Base-by-base conservation (phyloP, 2,888 invertebrate genomes). In the Limenitis camilla region DNA sequence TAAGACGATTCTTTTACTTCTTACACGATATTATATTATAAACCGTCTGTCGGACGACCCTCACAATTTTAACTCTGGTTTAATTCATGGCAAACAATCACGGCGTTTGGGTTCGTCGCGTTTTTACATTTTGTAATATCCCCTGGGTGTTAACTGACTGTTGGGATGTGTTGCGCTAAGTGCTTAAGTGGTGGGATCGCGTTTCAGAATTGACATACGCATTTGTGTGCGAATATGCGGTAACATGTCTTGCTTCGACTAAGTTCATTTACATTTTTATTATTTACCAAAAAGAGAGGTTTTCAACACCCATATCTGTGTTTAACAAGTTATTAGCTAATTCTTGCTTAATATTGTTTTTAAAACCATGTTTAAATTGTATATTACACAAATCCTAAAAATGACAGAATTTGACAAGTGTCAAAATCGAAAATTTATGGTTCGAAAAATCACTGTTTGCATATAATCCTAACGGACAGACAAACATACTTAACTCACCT, bases 1-100 rank as follows among this genome's bases (percentile, higher is more conserved):
- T 87, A 86, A 85, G 79, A 78, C 71, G 83, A 76, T 77, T 82
- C 84, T 83, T 82, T 84, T 83, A 84, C 86, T 81, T 81, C 76
- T 83, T 81, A 84, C 83, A 82, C 74, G 83, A 83, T 85, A 86
- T 85, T 81, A 85, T 86, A 85, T 85, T 79, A 85, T 81, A 76
- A 79, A 70, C 73, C 67, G 62, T 72, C 72, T 75, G 68, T 68
- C 66, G 67, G 67, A 65, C 67, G n/a, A n/a, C 71, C 75, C 69
- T 70, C 68, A 53, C 58, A 62, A 61, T 66, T 71, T 76, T 79
- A 84, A 84, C 80, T 76, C 73, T 70, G 74, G 80, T 80, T 82
- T 80, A 82, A 83, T 71, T 71, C 63, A 65, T 67, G 69, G 68
- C 66, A 81, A 78, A 72, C 74, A 78, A 79, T 73, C 40, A 73